phyloP scores from a whole-genome alignment of 2,888 invertebrate species.

The Chloroclysta siterata region DNA sequence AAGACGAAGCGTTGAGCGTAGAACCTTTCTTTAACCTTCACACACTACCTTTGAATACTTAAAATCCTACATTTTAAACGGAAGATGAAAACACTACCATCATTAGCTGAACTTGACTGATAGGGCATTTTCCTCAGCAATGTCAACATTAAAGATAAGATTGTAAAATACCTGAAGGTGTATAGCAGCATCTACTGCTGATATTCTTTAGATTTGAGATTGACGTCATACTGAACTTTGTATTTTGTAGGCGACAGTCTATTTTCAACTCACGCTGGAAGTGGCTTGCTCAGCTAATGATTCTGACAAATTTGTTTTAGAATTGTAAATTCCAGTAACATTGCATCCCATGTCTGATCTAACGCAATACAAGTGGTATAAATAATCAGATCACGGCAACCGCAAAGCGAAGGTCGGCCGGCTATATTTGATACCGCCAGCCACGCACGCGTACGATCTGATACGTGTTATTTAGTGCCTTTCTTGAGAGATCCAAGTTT shows the following conservation, averaged over 20 bases:
- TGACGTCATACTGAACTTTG: neutral
- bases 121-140: neutral
- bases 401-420: conserved; percentile 53
- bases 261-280: neutral
- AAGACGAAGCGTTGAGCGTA: too few species aligned
- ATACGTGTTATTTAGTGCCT: conserved; percentile 26
- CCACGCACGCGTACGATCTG: conserved; percentile 39
- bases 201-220: neutral
- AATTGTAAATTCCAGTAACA: conserved; percentile 11
- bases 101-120: neutral
- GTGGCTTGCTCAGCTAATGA: neutral
- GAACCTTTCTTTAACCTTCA: too few species aligned
- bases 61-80: too few species aligned
- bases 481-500: conserved; percentile 15
- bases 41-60: too few species aligned
- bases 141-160: neutral
- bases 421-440: conserved; percentile 47
- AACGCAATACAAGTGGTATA: conserved; percentile 32
- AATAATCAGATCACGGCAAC: conserved; percentile 47
- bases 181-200: neutral
- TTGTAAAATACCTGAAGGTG: conserved; percentile 1
- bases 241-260: neutral
- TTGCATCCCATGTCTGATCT: conserved; percentile 9
- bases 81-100: too few species aligned
- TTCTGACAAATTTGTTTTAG: neutral